A percentile compares a stretch with the other conserved stretches of the same genome.
These are phyloP conservation scores for Elgaria multicarinata DNA, from an alignment of 2,113 vertebrate genomes.

Conservation along the genomic window DNA sequence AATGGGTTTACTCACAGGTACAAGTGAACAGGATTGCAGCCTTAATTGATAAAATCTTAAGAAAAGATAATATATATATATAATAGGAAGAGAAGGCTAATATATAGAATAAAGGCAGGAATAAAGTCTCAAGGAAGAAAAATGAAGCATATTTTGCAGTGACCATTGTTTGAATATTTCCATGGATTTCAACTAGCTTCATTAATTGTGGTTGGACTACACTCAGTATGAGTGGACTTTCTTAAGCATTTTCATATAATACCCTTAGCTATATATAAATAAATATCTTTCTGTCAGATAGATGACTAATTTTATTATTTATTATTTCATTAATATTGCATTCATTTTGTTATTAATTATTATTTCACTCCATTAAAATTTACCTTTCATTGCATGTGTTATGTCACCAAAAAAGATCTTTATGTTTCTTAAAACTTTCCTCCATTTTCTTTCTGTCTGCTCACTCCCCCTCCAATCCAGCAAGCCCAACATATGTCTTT, in stretches of 20 bases:
- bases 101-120: not conserved
- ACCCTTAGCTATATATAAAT: not conserved
- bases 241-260: not conserved
- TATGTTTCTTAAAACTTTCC: not conserved
- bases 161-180: not conserved
- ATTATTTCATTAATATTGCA: too few relatives aligned
- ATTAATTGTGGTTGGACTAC: not conserved
- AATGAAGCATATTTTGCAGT: not conserved
- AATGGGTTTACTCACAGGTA: not conserved
- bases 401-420: not conserved
- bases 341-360: too few relatives aligned
- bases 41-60: not conserved
- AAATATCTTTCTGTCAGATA: not conserved
- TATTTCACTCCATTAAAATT: not conserved
- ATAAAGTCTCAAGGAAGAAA: not conserved
- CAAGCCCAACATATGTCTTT: not conserved
- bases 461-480: not conserved
- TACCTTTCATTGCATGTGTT: not conserved
- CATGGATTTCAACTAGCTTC: not conserved
- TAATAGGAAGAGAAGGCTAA: not conserved
- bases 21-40: not conserved
- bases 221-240: not conserved
- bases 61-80: not conserved
- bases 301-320: not conserved
- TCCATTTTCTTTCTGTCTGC: not conserved